Conservation (phyloP, 2,113 vertebrate species). For the Oreochromis aureus region DNA sequence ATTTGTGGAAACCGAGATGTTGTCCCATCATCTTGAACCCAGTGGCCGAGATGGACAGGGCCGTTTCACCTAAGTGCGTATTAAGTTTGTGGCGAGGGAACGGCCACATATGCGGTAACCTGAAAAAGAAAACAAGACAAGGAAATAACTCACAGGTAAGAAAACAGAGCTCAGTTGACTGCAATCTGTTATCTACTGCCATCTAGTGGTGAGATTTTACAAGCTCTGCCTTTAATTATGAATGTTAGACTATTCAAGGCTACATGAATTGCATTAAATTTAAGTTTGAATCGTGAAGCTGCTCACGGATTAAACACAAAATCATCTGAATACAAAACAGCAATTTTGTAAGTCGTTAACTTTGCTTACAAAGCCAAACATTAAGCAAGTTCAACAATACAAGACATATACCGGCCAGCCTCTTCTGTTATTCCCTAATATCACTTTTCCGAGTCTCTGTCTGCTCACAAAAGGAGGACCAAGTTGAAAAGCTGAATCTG, state of each 20-base stretch:
- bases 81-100: not conserved
- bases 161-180: not conserved
- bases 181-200: not conserved
- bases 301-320: not conserved
- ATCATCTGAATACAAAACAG: not conserved
- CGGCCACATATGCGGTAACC: not conserved
- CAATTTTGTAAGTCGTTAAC: not conserved
- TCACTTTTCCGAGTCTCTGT: not conserved
- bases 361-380: not conserved
- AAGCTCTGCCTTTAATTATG: not conserved
- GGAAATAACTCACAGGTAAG: not conserved
- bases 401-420: not conserved
- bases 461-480: not conserved
- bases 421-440: not conserved
- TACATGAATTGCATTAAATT: not conserved
- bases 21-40: not conserved
- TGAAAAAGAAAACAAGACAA: not conserved
- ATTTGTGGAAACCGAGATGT: not conserved
- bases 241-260: not conserved
- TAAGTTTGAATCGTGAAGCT: not conserved
- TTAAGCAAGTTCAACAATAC: not conserved
- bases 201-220: not conserved
- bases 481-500: not conserved
- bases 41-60: not conserved
- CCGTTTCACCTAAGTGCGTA: not conserved